Evolutionary conservation across 2,113 vertebrate species (phyloP), one percentile per base, ranked within the genome.

Genomic region (Centrocercus urophasianus): DNA sequence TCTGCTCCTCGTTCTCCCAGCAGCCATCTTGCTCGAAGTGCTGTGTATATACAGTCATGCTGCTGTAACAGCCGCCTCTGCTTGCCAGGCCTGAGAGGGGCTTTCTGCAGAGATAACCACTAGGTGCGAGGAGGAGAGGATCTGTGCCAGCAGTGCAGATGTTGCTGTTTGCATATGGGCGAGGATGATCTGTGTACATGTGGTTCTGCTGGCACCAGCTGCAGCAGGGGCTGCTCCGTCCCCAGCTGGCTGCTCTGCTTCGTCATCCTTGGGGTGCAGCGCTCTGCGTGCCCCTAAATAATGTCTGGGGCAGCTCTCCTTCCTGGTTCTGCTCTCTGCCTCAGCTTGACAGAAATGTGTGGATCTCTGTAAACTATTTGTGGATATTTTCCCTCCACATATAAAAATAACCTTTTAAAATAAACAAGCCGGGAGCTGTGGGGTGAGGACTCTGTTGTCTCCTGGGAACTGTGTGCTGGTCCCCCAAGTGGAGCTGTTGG

Each of bases 311-410:
- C 61, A 79, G 4, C 63, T 73, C 60, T 77, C 75, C 71, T 94
- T 67, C 11, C 60, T 91, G 93, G 63, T 57, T 90, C 64, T 83
- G 59, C 65, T 95, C 45, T 45, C 52, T 87, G 83, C 56, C 77
- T 73, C 78, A 77, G 19, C 45, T 36, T 70, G 71, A 59, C 45
- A 82, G 72, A 86, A 91, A 70, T 88, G 66, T 16, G 20, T 48
- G 77, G n/a, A 16, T 79, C 88, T 93, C 76, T 87, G 45, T 73
- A 63, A 91, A 76, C 84, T 74, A 69, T 90, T 85, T 79, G 38
- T 86, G 70, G 73, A 48, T 76, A 7, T 86, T 79, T 76, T 75
- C 61, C n/a, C 25, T 86, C 63, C 72, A 36, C 47, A 1, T 63
- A 43, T 42, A 27, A 56, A 86, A 83, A 84, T 42, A 82, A 73